These are phyloP conservation scores for Lepidostoma basale DNA, from an alignment of 1,140 invertebrate genomes.

Conservation along the genomic window DNA sequence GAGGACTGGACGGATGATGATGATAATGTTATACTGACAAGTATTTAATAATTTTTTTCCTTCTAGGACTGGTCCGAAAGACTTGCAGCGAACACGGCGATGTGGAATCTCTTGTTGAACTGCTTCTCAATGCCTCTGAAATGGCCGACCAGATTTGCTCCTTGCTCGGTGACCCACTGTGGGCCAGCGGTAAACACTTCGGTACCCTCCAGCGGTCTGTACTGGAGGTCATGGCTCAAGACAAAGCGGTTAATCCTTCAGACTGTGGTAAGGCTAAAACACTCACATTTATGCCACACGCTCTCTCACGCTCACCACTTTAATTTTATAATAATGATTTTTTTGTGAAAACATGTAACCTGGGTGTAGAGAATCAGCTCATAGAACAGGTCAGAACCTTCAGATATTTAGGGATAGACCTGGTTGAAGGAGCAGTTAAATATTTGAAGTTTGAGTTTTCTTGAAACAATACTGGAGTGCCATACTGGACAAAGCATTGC, in stretches of 20 bases:
- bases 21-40: not conserved
- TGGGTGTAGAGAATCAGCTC: no score
- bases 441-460: not conserved
- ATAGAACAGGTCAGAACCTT: no score
- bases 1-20: no score
- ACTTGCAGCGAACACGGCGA: not conserved
- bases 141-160: slow-evolving; percentile 25
- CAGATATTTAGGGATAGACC: no score
- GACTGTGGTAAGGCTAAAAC: not conserved
- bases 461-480: no score
- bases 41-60: slow-evolving; percentile 6
- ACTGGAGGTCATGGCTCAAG: not conserved
- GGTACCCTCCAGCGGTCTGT: not conserved
- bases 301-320: not conserved
- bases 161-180: not conserved
- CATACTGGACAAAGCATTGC: no score
- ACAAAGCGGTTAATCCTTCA: not conserved
- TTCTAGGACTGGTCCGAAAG: slow-evolving; percentile 23
- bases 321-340: not conserved
- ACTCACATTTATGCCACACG: not conserved
- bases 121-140: slow-evolving; percentile 24
- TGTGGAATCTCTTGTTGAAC: not conserved
- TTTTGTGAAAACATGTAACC: no score
- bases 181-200: not conserved
- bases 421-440: not conserved